Conservation (phyloP, 1,140 invertebrate species). For the Drosophila eugracilis region DNA sequence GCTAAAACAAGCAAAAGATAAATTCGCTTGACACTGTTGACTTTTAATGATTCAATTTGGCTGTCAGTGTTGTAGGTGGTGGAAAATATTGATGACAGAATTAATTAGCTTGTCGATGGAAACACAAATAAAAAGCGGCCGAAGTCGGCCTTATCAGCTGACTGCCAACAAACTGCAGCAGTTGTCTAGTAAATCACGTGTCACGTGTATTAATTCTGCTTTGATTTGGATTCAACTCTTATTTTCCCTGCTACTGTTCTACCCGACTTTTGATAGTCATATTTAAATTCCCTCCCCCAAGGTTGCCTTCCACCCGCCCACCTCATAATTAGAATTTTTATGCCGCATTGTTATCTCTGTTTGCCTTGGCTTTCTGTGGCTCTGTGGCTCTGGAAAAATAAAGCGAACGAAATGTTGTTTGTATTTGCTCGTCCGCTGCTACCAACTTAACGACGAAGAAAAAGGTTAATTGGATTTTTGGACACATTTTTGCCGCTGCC, state of each 20-base stretch:
- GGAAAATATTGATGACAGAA: constrained; percentile 73
- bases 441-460: constrained; percentile 48
- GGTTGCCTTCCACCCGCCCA: constrained; percentile 1
- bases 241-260: not conserved
- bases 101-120: constrained; percentile 70
- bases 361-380: constrained; percentile 52
- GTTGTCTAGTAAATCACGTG: constrained; percentile 13
- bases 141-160: constrained; percentile 38
- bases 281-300: constrained; percentile 14
- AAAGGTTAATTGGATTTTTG: constrained; percentile 72
- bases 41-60: constrained; percentile 79
- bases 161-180: constrained; percentile 36
- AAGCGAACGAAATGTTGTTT: constrained; percentile 41
- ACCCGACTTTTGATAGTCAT: constrained; percentile 20
- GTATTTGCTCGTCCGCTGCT: constrained; percentile 46
- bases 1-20: constrained; percentile 51
- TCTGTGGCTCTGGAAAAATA: constrained; percentile 39
- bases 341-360: constrained; percentile 74
- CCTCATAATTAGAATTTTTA: constrained; percentile 70
- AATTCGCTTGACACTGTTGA: constrained; percentile 70
- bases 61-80: constrained; percentile 52
- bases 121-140: constrained; percentile 30
- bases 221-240: constrained; percentile 27
- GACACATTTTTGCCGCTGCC: constrained; percentile 8
- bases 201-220: constrained; percentile 41